phyloP scores from a whole-genome alignment of 2,113 vertebrate species.

The Oreochromis niloticus region DNA sequence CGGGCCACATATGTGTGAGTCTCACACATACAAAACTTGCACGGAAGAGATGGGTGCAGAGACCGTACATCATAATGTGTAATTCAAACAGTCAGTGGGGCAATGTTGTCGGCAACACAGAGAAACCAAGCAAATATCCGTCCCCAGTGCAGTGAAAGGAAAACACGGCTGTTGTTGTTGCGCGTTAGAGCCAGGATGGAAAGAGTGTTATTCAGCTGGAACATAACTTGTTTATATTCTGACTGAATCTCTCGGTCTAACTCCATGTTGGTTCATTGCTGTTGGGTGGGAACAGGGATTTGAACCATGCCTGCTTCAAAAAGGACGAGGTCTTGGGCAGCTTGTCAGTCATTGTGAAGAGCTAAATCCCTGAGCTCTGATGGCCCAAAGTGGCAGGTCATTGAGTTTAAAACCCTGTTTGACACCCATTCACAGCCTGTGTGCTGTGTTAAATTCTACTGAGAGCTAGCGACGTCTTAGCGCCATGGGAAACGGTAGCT shows the following conservation, averaged over 20 bases:
- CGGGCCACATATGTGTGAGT: conserved; percentile 7
- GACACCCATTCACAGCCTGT: neutral
- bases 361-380: neutral
- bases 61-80: conserved; percentile 58
- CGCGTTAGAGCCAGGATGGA: neutral
- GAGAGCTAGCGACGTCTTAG: neutral
- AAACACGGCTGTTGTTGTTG: conserved; percentile 47
- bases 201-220: conserved; percentile 39
- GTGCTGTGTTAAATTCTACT: conserved; percentile 8
- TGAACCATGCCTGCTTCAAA: conserved; percentile 29
- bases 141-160: conserved; percentile 46
- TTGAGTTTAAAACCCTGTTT: conserved; percentile 23
- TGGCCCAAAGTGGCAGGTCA: neutral
- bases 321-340: conserved; percentile 20
- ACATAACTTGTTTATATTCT: conserved; percentile 57
- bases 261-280: conserved; percentile 20
- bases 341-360: conserved; percentile 36
- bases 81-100: conserved; percentile 52
- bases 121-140: conserved; percentile 43
- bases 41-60: neutral
- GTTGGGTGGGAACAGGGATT: conserved; percentile 9
- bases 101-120: conserved; percentile 21
- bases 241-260: conserved; percentile 42
- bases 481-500: conserved; percentile 6
- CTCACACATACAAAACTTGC: neutral